phyloP scores from a whole-genome alignment of 2,888 invertebrate species.

The Cristatella mucedo region DNA sequence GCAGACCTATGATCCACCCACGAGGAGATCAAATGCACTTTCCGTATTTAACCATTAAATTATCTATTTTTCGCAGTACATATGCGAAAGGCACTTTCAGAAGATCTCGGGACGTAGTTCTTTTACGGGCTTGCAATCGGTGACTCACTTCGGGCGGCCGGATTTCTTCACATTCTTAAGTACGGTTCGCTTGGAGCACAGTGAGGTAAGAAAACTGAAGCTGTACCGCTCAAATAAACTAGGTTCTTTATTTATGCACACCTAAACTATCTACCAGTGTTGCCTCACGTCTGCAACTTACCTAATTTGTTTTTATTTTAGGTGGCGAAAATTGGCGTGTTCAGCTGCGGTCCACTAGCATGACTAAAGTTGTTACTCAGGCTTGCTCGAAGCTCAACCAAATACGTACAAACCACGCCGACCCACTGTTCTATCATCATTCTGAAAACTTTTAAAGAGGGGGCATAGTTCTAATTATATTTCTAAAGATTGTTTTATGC shows the following conservation, averaged over 20 bases:
- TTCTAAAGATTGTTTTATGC: no score
- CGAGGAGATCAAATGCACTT: no score
- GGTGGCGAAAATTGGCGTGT: slow-evolving; percentile 93
- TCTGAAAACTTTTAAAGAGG: slow-evolving; percentile 90
- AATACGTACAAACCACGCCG: slow-evolving; percentile 43
- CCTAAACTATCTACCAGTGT: no score
- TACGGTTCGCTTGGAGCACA: slow-evolving; percentile 40
- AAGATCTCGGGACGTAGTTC: slow-evolving; percentile 44
- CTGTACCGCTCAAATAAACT: no score
- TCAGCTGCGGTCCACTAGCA: slow-evolving; percentile 88
- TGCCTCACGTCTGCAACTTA: no score
- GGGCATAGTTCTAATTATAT: no score
- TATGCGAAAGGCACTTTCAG: slow-evolving; percentile 48
- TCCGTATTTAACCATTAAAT: no score
- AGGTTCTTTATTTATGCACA: no score
- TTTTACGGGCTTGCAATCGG: slow-evolving; percentile 45
- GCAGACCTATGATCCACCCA: no score
- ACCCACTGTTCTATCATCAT: slow-evolving; percentile 81
- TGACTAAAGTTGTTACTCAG: slow-evolving; percentile 85
- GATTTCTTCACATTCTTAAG: slow-evolving; percentile 42
- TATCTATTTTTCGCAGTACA: slow-evolving; percentile 38
- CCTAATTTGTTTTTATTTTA: slow-evolving; percentile 30
- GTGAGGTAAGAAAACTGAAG: slow-evolving; percentile 35
- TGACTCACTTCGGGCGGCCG: slow-evolving; percentile 48
- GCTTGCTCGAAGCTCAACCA: slow-evolving; percentile 91